Evolutionary conservation across 2,797 vertebrate species (phyloP).

Genomic region (Muraenolepis orangiensis): DNA sequence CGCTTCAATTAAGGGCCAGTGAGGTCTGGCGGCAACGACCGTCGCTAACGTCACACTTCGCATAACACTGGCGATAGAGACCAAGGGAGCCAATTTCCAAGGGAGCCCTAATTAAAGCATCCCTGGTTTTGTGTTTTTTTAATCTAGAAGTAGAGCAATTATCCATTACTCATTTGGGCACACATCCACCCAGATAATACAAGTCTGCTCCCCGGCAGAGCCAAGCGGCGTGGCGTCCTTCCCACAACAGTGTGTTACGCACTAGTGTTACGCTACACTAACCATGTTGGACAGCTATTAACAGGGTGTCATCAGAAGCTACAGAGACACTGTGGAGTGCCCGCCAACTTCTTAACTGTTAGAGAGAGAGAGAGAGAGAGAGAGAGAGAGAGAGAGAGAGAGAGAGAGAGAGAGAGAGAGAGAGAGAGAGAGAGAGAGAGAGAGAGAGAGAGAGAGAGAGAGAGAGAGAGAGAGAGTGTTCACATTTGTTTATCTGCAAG

Average conservation of each 20-base stretch:
- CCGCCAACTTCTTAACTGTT: too few relatives aligned
- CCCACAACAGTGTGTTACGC: background rate
- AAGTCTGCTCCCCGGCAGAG: background rate
- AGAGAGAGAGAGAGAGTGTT: too few relatives aligned
- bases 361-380: too few relatives aligned
- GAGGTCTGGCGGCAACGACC: conserved; percentile 21
- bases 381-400: too few relatives aligned
- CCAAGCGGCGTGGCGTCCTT: background rate
- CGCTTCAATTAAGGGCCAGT: conserved; percentile 29
- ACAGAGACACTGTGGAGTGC: conserved; percentile 45
- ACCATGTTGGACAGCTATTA: conserved; percentile 34
- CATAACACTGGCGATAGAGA: too few relatives aligned
- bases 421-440: too few relatives aligned
- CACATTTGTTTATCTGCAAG: conserved; percentile 26
- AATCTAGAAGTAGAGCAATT: background rate
- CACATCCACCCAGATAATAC: background rate
- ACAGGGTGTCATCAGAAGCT: conserved; percentile 50
- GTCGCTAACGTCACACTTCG: conserved; percentile 5
- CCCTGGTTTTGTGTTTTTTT: background rate
- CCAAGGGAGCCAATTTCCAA: too few relatives aligned
- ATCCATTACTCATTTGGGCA: background rate
- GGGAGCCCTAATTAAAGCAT: too few relatives aligned
- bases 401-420: too few relatives aligned
- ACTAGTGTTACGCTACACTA: conserved; percentile 23
- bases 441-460: too few relatives aligned